Evolutionary conservation across 2,888 invertebrate species (phyloP).

Genomic region (Schizaphis graminum): DNA sequence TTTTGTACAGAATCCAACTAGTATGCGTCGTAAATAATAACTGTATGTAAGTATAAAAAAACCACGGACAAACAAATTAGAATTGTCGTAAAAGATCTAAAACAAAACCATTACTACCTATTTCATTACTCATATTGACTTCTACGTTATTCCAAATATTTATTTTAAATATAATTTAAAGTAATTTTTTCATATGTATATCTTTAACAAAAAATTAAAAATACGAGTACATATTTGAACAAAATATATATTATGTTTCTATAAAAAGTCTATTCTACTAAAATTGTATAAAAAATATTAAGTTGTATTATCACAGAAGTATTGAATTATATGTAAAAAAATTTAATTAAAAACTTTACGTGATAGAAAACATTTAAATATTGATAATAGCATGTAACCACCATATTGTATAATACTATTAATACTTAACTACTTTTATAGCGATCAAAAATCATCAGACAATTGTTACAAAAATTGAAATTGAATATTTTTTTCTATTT

Average conservation of each 20-base stretch:
- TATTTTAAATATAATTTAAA: background rate
- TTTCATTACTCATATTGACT: background rate
- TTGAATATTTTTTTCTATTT: background rate
- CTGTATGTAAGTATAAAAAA: background rate
- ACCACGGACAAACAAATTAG: background rate
- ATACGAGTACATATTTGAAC: background rate
- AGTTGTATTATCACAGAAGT: background rate
- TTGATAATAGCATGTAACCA: background rate
- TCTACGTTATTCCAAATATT: background rate
- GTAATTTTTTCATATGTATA: background rate
- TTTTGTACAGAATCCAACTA: too few species aligned
- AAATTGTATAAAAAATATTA: background rate
- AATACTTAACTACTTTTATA: background rate
- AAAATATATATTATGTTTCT: background rate
- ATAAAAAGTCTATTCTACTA: background rate
- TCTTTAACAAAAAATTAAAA: background rate
- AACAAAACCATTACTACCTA: background rate
- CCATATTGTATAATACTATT: background rate
- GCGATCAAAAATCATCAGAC: background rate
- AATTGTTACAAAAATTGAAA: background rate
- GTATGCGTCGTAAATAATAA: background rate
- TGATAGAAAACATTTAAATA: background rate
- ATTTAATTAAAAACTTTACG: background rate
- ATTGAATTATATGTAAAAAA: background rate
- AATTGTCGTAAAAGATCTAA: background rate